Evolutionary conservation across 2,113 vertebrate genomes (phyloP).

Genomic region (Rhynchopsitta pachyrhyncha): DNA sequence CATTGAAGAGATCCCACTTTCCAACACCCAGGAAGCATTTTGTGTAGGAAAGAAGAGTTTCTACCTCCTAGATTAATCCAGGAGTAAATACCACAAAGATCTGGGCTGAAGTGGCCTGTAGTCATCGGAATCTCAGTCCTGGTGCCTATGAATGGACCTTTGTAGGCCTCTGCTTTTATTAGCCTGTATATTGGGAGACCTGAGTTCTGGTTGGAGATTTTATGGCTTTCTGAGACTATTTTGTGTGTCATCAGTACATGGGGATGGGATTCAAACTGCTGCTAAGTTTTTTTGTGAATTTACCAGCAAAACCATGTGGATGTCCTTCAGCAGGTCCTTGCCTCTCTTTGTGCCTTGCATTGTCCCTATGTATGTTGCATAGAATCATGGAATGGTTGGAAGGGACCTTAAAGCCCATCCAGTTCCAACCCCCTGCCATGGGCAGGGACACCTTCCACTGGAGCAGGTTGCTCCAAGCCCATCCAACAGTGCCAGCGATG

Average conservation of each 20-base stretch:
- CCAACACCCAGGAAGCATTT: neutral
- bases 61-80: neutral
- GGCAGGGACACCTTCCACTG: neutral
- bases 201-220: neutral
- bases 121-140: neutral
- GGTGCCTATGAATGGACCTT: neutral
- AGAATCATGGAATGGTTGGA: neutral
- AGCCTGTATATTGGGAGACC: neutral
- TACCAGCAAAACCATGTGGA: accelerated
- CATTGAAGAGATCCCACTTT: neutral
- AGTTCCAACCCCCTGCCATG: neutral
- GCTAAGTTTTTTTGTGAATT: neutral
- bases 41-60: neutral
- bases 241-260: neutral
- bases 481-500: neutral
- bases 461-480: neutral
- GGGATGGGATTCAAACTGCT: neutral
- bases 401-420: neutral
- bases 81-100: neutral
- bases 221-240: neutral
- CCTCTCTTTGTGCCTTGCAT: neutral
- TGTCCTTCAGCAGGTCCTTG: neutral
- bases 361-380: accelerated
- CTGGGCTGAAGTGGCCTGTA: neutral
- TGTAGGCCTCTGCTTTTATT: neutral